Base-by-base conservation (phyloP, 2,113 vertebrate species). In the Gallinago paraguaiae region DNA sequence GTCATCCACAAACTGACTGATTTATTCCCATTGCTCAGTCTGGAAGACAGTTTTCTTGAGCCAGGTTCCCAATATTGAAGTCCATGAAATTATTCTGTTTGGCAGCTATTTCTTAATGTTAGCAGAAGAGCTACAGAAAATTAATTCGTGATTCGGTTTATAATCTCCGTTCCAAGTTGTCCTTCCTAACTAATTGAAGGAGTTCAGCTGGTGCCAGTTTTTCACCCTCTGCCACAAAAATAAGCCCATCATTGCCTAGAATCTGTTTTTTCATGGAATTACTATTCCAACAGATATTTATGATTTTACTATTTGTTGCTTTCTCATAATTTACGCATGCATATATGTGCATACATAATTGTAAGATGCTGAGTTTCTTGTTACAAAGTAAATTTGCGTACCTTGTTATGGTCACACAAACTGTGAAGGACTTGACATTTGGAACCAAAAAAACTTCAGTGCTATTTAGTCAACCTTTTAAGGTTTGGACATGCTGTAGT, bases 111-210 rank as follows among this genome's bases (percentile, higher is more conserved):
- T 74, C 72, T 82, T 81, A 80, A 50, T 88, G 46, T 33, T 69
- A 82, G 54, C n/a, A 45, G 90, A 75, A 77, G 31, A 63, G 53
- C 88, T 77, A 41, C 4, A 11, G 37, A 60, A 72, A 91, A 67
- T 11, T 17, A 86, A 74, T 75, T 68, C 68, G 30, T 86, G 43
- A 82, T 90, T 78, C 91, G 25, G 41, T 84, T 86, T 64, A 50
- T 89, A 57, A 63, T 74, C 46, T 90, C 41, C 54, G 8, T 46
- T 89, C 43, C 81, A 69, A 75, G 18, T 79, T 94, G 69, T 93
- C 35, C n/a, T 95, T 94, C 74, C 19, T 76, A 95, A 93, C 51
- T 71, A 84, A 96, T 93, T 91, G 61, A 93, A 93, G 37, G 27
- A 27, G 17, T 86, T 81, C 65, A 77, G 33, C 45, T 91, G 43